A percentile compares a stretch with the other conserved stretches of the same genome.
These are phyloP conservation scores for Amiota minor DNA, from an alignment of 2,888 invertebrate genomes.

Conservation along the genomic window DNA sequence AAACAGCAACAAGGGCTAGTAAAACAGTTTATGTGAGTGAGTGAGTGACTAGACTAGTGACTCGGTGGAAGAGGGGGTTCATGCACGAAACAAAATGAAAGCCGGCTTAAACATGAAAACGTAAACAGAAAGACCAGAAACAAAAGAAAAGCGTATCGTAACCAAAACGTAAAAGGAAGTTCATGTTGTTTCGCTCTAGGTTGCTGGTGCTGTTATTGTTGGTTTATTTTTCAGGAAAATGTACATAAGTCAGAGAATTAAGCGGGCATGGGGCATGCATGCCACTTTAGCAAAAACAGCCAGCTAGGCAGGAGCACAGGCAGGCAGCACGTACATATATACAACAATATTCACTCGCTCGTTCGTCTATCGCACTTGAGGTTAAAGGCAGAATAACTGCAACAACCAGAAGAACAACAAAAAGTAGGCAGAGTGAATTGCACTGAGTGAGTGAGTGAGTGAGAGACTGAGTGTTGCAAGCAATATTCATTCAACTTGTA, in stretches of 20 bases:
- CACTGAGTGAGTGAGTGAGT: neutral
- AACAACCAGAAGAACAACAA: slow-evolving; percentile 8
- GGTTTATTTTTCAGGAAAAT: too few relatives aligned
- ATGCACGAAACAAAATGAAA: slow-evolving; percentile 30
- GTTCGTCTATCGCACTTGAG: neutral
- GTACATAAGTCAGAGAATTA: too few relatives aligned
- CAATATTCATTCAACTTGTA: neutral
- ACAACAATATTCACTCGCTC: neutral
- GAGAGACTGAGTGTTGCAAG: neutral
- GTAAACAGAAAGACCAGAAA: slow-evolving; percentile 53
- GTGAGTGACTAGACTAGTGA: neutral
- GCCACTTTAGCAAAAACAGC: neutral
- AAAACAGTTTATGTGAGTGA: slow-evolving; percentile 45
- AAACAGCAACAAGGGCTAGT: slow-evolving; percentile 56
- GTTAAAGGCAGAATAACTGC: slow-evolving; percentile 3
- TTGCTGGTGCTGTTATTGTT: too few relatives aligned
- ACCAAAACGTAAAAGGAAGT: slow-evolving; percentile 22
- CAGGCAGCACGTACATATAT: slow-evolving; percentile 12
- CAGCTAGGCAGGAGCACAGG: neutral
- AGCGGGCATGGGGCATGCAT: neutral
- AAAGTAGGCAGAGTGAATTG: neutral
- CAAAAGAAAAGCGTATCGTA: slow-evolving; percentile 51
- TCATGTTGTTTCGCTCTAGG: slow-evolving; percentile 14
- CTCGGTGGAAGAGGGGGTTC: neutral
- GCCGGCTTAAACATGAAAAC: slow-evolving; percentile 44